These are phyloP conservation scores for Notamacropus eugenii DNA, from an alignment of 2,797 vertebrate species.

Conservation along the genomic window DNA sequence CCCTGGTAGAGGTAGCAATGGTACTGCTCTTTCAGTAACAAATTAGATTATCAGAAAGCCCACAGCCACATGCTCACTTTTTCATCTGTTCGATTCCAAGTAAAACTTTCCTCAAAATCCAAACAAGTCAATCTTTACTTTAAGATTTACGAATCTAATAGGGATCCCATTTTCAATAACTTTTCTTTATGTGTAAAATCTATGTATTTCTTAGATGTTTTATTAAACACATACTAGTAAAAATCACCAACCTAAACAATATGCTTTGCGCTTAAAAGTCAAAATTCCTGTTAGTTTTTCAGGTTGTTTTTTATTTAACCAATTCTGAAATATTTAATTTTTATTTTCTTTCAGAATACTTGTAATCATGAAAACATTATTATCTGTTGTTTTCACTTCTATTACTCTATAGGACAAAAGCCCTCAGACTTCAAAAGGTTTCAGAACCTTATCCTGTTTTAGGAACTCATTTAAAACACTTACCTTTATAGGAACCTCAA, in stretches of 20 bases:
- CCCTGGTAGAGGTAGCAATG: not conserved
- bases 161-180: slow-evolving; percentile 29
- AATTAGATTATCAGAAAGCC: slow-evolving; percentile 37
- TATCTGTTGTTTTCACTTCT: slow-evolving; percentile 57
- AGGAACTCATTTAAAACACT: slow-evolving; percentile 68
- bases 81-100: slow-evolving; percentile 18
- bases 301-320: slow-evolving; percentile 49
- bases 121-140: slow-evolving; percentile 27
- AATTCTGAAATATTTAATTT: slow-evolving; percentile 30
- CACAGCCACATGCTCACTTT: not conserved
- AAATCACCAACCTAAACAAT: slow-evolving; percentile 47
- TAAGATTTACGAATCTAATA: slow-evolving; percentile 42
- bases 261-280: slow-evolving; percentile 14
- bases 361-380: slow-evolving; percentile 53
- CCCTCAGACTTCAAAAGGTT: slow-evolving; percentile 43
- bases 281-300: slow-evolving; percentile 36
- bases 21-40: slow-evolving; percentile 11
- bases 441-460: slow-evolving; percentile 46
- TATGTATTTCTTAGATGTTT: slow-evolving; percentile 28
- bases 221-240: slow-evolving; percentile 32
- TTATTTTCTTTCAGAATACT: slow-evolving; percentile 60
- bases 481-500: slow-evolving; percentile 65
- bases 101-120: slow-evolving; percentile 34
- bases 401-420: slow-evolving; percentile 55
- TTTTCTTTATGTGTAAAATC: slow-evolving; percentile 44